Evolutionary conservation across 1,140 invertebrate species (phyloP).

Genomic region (Gryon sp.): DNA sequence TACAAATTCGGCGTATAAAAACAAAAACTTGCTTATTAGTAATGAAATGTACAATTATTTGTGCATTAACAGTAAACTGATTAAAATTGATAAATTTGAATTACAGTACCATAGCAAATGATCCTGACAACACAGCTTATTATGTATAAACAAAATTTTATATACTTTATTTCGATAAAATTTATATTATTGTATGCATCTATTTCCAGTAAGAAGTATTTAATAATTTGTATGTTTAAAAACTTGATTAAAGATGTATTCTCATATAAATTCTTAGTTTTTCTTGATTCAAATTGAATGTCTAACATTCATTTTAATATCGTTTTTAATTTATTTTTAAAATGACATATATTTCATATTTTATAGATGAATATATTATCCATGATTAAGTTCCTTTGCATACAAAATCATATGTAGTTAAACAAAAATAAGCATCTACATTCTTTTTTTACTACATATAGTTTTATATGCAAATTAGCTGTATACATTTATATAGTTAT

Average conservation of each 20-base stretch:
- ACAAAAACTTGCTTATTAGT: constrained; percentile 31
- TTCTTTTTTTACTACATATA: constrained; percentile 13
- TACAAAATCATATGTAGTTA: constrained; percentile 30
- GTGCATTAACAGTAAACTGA: constrained; percentile 66
- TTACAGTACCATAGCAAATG: constrained; percentile 20
- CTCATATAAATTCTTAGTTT: constrained; percentile 11
- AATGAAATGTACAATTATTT: constrained; percentile 61
- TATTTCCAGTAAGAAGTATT: no score
- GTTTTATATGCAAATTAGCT: constrained; percentile 30
- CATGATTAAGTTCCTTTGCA: constrained; percentile 22
- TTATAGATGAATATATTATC: constrained; percentile 33
- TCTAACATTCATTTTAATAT: constrained; percentile 29
- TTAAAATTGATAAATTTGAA: constrained; percentile 15
- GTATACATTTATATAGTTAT: constrained; percentile 45
- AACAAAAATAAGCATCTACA: constrained; percentile 46
- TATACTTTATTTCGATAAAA: no score
- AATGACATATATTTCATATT: constrained; percentile 29
- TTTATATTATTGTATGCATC: no score
- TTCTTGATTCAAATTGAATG: constrained; percentile 7
- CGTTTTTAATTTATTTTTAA: constrained; percentile 11
- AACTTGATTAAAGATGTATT: constrained; percentile 8
- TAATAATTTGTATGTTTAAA: no score
- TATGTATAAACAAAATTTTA: no score
- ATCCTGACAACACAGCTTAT: not conserved
- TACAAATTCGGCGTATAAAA: constrained; percentile 13